phyloP scores from a whole-genome alignment of 2,113 vertebrate species.

The Hydrolagus affinis region DNA sequence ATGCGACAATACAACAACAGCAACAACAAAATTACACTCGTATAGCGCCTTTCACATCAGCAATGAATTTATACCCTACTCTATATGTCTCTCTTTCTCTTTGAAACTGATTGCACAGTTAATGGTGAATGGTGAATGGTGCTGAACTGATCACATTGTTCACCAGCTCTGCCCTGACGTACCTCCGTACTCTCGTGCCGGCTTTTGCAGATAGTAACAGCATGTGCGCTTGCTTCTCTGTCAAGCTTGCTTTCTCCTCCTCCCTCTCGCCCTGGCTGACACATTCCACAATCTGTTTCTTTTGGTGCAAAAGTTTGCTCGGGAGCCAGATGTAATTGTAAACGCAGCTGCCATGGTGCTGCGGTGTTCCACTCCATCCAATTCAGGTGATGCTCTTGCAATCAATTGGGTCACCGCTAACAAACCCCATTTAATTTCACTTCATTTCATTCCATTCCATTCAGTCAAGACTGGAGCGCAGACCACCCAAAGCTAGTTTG shows the following conservation, averaged over 20 bases:
- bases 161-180: not conserved
- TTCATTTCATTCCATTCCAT: not conserved
- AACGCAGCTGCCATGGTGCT: not conserved
- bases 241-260: not conserved
- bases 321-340: constrained; percentile 17
- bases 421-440: constrained; percentile 9
- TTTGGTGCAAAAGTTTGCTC: not conserved
- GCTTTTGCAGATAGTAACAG: constrained; percentile 2
- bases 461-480: not conserved
- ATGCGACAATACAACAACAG: no score
- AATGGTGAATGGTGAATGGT: no score
- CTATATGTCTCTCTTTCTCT: no score
- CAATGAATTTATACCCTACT: no score
- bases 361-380: not conserved
- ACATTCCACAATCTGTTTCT: constrained; percentile 11
- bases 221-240: not conserved
- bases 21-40: no score
- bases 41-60: no score
- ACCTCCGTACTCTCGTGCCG: not conserved
- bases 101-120: no score
- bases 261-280: no score
- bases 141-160: no score
- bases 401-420: not conserved
- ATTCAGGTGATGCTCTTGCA: not conserved
- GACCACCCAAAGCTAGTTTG: not conserved